phyloP scores from a whole-genome alignment of 2,113 vertebrate species.

The Heptranchias perlo region DNA sequence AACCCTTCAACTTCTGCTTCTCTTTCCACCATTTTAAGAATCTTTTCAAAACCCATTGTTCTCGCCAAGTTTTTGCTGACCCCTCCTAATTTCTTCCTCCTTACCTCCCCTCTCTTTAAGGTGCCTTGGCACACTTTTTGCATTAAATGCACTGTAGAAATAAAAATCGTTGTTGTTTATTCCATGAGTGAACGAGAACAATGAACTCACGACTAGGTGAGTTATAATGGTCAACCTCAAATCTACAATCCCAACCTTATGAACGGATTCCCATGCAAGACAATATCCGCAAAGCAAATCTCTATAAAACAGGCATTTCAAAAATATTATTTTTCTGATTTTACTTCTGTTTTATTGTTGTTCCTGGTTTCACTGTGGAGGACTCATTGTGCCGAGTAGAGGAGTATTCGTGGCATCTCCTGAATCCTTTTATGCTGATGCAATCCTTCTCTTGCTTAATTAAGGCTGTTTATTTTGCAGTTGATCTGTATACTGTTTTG shows the following conservation, averaged over 20 bases:
- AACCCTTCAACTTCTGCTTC: neutral
- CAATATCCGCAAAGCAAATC: neutral
- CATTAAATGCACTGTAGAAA: neutral
- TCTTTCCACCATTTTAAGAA: neutral
- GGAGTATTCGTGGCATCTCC: neutral
- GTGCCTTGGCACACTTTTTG: neutral
- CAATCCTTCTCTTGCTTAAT: neutral
- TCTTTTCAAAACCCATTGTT: neutral
- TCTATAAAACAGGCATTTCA: neutral
- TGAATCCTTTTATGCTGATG: neutral
- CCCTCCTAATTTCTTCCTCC: neutral
- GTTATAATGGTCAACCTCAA: neutral
- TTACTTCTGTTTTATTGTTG: neutral
- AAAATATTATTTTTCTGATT: neutral
- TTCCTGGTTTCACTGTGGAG: neutral
- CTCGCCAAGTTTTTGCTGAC: neutral
- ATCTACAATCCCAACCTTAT: neutral
- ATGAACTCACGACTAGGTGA: neutral
- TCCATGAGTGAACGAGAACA: neutral
- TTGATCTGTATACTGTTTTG: constrained; percentile 8
- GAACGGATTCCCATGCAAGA: neutral
- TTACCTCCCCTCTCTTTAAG: neutral
- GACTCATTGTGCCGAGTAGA: neutral
- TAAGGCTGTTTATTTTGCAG: neutral
- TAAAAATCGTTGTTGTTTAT: neutral